Evolutionary conservation across 2,113 vertebrate species (phyloP).

Genomic region (Bubo scandiacus): DNA sequence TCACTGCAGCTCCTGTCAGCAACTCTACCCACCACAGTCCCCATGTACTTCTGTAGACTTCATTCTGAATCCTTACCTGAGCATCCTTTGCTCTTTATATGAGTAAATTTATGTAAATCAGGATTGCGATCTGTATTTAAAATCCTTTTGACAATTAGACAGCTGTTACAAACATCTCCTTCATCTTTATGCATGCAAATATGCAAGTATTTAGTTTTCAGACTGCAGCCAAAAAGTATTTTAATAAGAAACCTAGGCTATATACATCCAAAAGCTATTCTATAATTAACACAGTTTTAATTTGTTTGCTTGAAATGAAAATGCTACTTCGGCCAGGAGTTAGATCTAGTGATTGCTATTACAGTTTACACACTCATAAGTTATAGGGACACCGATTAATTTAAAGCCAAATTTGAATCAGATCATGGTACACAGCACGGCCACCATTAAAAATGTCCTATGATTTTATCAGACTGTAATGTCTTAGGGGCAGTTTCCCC

Average conservation of each 20-base stretch:
- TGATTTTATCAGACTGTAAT: neutral
- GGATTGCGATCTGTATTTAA: neutral
- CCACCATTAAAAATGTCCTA: neutral
- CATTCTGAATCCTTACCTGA: neutral
- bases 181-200: neutral
- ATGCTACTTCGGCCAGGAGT: neutral
- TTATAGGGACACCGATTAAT: neutral
- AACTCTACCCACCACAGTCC: neutral
- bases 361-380: neutral
- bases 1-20: neutral
- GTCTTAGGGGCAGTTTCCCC: neutral
- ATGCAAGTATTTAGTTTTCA: neutral
- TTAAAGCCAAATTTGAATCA: neutral
- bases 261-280: neutral
- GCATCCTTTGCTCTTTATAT: neutral
- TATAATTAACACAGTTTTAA: conserved; percentile 24
- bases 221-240: neutral
- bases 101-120: neutral
- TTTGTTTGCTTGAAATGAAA: conserved; percentile 32
- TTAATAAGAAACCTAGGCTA: neutral
- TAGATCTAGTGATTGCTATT: neutral
- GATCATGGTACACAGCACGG: neutral
- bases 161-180: neutral
- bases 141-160: neutral
- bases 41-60: neutral